Base-by-base conservation (phyloP, 2,113 vertebrate genomes). In the Cnemophilus loriae region DNA sequence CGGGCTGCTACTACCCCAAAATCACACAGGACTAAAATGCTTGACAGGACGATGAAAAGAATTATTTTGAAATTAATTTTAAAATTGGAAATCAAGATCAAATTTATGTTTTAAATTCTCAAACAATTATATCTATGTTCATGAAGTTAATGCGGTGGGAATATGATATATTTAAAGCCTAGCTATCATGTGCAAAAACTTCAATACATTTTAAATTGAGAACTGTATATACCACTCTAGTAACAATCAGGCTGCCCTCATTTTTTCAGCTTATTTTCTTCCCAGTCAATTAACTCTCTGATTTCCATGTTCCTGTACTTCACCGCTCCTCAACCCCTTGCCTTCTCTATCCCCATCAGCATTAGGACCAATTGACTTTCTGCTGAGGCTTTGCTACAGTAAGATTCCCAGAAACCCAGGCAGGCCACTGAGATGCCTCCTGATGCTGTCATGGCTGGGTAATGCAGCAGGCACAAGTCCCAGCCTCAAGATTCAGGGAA, bases 61-160 rank as follows among this genome's bases (percentile, higher is more conserved):
- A 86, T 88, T 65, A 37, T 50, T 60, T 44, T 84, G 14, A 96
- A 93, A 93, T 86, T 63, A 64, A 86, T 61, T 94, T 96, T 93
- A 75, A 88, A 95, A 65, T 65, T 77, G 74, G 42, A 84, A 94
- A 92, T 76, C 71, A 86, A 90, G 65, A 95, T 44, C 27, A 27
- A 75, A 90, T 81, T 93, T 90, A 84, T 46, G 76, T 47, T 90
- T 90, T 84, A 93, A 84, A 95, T 84, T 89, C 64, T 92, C 56
- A 77, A 95, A 86, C 55, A 93, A 93, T 86, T 86, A 93, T 90
- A 59, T 67, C 64, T 68, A 37, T 60, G 64, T 75, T 92, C 76
- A 78, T 26, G 13, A 55, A 70, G 52, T 67, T 87, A 90, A 81
- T 67, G 64, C 69, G 59, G 52, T 56, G 85, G 90, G 33, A 86